A percentile compares a stretch with the other conserved stretches of the same genome.
Conservation (phyloP, 2,113 vertebrate species). For the Ceyx melanurus region DNA sequence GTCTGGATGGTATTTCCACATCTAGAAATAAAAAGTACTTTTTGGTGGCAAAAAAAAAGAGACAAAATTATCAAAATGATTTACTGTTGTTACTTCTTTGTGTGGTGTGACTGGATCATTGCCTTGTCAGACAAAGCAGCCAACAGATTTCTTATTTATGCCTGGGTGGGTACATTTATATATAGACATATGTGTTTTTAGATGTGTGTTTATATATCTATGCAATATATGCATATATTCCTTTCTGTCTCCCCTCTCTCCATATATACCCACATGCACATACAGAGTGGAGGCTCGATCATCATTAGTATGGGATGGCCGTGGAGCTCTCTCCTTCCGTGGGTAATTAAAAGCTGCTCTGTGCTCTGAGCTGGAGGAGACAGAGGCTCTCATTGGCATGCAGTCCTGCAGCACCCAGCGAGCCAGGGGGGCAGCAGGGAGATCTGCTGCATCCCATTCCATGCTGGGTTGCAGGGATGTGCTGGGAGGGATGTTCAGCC, state of each 20-base stretch:
- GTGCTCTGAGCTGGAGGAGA: not conserved
- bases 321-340: not conserved
- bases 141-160: not conserved
- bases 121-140: not conserved
- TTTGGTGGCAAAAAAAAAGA: not conserved
- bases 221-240: not conserved
- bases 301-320: not conserved
- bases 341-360: slow-evolving; percentile 51
- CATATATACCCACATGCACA: not conserved
- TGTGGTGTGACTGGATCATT: not conserved
- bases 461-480: not conserved
- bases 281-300: not conserved
- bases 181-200: not conserved
- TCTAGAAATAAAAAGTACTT: not conserved
- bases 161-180: not conserved
- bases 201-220: not conserved
- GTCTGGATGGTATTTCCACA: not conserved
- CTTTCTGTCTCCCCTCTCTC: not conserved
- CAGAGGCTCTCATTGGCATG: not conserved
- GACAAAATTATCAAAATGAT: not conserved
- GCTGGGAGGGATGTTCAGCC: not conserved
- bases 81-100: not conserved
- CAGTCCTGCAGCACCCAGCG: not conserved
- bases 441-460: not conserved
- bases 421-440: not conserved